phyloP scores from a whole-genome alignment of 2,888 invertebrate species.

The Azorinus chamasolen region DNA sequence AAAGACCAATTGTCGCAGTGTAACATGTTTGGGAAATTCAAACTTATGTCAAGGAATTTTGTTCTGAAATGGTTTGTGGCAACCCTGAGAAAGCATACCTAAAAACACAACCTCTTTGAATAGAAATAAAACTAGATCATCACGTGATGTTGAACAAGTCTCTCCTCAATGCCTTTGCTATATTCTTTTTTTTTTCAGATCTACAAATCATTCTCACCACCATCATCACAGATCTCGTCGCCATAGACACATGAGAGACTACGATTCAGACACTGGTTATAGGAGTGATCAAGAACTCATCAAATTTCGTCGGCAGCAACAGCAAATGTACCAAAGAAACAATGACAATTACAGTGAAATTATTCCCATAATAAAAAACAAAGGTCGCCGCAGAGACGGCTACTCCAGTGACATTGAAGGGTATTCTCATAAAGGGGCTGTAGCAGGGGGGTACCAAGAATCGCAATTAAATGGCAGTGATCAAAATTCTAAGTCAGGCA shows the following conservation, averaged over 20 bases:
- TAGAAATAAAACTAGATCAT: too few relatives aligned
- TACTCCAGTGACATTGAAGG: slow-evolving; percentile 83
- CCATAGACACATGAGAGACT: slow-evolving; percentile 75
- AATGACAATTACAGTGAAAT: slow-evolving; percentile 69
- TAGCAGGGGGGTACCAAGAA: background rate
- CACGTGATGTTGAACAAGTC: too few relatives aligned
- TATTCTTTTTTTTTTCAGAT: slow-evolving; percentile 14
- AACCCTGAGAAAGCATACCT: too few relatives aligned
- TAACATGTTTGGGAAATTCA: too few relatives aligned
- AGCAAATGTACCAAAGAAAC: slow-evolving; percentile 53
- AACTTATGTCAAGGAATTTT: too few relatives aligned
- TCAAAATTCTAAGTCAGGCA: slow-evolving; percentile 3
- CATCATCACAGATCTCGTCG: slow-evolving; percentile 56
- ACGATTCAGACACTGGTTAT: slow-evolving; percentile 85
- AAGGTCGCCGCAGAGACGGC: slow-evolving; percentile 68
- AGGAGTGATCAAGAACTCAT: slow-evolving; percentile 80
- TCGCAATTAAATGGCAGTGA: slow-evolving; percentile 1
- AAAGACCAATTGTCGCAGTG: too few relatives aligned
- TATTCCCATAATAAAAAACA: slow-evolving; percentile 47
- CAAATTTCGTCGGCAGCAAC: slow-evolving; percentile 64
- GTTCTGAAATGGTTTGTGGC: too few relatives aligned
- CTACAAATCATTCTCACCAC: slow-evolving; percentile 31
- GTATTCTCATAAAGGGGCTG: slow-evolving; percentile 64
- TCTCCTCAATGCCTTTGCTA: too few relatives aligned
- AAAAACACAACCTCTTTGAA: too few relatives aligned